Percentiles rank a stretch among this genome's conserved stretches.
Conservation (phyloP, 2,888 invertebrate species). For the Patella caerulea region DNA sequence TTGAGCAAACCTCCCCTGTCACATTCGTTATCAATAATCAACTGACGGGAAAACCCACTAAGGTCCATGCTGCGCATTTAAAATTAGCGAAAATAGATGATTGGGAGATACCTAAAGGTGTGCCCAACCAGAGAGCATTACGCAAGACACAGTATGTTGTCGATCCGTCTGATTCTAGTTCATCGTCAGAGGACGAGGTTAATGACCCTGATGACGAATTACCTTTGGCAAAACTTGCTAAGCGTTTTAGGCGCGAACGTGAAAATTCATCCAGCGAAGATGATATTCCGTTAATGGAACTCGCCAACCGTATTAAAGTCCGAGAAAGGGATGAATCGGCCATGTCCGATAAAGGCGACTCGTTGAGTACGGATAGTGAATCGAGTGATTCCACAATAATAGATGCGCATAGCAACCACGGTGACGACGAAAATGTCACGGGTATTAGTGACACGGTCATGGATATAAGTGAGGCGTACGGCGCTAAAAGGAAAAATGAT, state of each 20-base stretch:
- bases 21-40: constrained; percentile 24
- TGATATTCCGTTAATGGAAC: constrained; percentile 29
- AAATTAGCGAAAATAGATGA: constrained; percentile 25
- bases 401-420: too few species aligned
- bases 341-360: too few species aligned
- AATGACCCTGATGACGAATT: neutral
- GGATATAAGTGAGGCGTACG: too few species aligned
- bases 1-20: constrained; percentile 30
- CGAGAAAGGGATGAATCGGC: neutral
- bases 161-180: too few species aligned
- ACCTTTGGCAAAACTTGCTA: neutral
- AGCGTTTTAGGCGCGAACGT: constrained; percentile 9
- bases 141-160: too few species aligned
- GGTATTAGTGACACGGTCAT: too few species aligned
- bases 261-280: constrained; percentile 17
- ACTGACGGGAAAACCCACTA: constrained; percentile 6
- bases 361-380: too few species aligned
- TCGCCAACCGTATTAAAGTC: neutral
- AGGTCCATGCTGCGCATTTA: constrained; percentile 24
- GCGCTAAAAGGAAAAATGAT: too few species aligned
- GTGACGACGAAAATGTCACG: too few species aligned
- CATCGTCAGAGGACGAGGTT: neutral
- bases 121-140: neutral
- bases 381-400: too few species aligned
- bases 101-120: constrained; percentile 23